phyloP scores from a whole-genome alignment of 2,888 invertebrate genomes.

The Drosophila vallismaia region DNA sequence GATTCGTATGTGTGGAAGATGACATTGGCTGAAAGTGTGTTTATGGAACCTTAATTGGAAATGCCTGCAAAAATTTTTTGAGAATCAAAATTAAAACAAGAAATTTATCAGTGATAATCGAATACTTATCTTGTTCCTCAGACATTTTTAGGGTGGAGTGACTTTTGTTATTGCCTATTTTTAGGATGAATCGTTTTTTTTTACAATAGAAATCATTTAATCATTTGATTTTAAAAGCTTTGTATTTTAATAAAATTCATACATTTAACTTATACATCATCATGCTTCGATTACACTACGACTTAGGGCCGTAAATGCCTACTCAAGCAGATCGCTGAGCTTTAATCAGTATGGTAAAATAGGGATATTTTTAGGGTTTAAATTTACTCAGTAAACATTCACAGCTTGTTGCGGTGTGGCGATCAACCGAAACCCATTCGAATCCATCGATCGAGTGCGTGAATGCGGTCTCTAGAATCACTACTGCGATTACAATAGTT shows the following conservation, averaged over 20 bases:
- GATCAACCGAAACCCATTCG: slow-evolving; percentile 56
- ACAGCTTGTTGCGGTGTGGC: slow-evolving; percentile 69
- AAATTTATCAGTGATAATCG: slow-evolving; percentile 4
- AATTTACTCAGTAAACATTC: slow-evolving; percentile 80
- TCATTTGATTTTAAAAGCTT: slow-evolving; percentile 6
- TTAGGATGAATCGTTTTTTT: not conserved
- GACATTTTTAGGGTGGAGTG: too few relatives aligned
- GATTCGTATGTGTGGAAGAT: slow-evolving; percentile 37
- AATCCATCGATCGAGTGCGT: slow-evolving; percentile 46
- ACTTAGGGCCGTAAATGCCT: slow-evolving; percentile 34
- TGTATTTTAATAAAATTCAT: slow-evolving; percentile 27
- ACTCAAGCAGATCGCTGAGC: slow-evolving; percentile 40
- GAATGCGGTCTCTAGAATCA: slow-evolving; percentile 68
- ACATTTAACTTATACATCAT: slow-evolving; percentile 42
- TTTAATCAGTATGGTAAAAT: slow-evolving; percentile 27
- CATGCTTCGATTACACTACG: slow-evolving; percentile 30
- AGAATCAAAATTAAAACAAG: slow-evolving; percentile 3
- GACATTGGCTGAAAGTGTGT: slow-evolving; percentile 9
- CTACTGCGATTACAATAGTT: slow-evolving; percentile 52
- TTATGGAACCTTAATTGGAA: slow-evolving; percentile 3
- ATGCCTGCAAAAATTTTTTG: slow-evolving; percentile 16
- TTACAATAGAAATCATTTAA: not conserved
- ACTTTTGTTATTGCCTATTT: slow-evolving; percentile 3
- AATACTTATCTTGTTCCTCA: not conserved
- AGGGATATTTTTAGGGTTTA: slow-evolving; percentile 34